Conservation (phyloP, 2,888 invertebrate genomes). For the Cephus nigrinus region DNA sequence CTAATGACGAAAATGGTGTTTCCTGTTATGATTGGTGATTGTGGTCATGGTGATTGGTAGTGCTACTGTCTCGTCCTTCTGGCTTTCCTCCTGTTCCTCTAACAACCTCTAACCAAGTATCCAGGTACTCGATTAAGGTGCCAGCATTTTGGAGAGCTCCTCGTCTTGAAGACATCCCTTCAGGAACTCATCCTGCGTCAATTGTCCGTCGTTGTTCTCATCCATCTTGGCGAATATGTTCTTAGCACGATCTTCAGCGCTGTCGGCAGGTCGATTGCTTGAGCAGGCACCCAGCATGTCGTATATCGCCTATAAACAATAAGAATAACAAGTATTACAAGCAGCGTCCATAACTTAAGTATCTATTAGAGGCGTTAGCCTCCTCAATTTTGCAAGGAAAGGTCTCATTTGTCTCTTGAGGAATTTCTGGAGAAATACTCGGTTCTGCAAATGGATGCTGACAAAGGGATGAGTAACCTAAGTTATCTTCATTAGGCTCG, state of each 20-base stretch:
- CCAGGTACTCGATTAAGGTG: constrained; percentile 77
- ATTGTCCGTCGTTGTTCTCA: constrained; percentile 97
- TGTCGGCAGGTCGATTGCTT: constrained; percentile 93
- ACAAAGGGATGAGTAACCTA: not conserved
- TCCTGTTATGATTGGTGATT: not conserved
- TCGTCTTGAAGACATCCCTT: constrained; percentile 98
- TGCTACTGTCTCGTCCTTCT: not conserved
- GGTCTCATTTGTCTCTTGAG: not conserved
- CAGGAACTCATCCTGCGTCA: constrained; percentile 97
- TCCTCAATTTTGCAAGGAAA: not conserved
- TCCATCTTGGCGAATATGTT: constrained; percentile 99
- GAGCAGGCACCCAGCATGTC: constrained; percentile 99
- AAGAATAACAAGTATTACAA: not conserved
- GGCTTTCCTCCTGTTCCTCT: not conserved
- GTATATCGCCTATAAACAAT: constrained; percentile 87
- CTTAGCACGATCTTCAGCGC: constrained; percentile 97
- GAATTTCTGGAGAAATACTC: not conserved
- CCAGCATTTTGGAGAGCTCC: constrained; percentile 93
- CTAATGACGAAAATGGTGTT: not conserved
- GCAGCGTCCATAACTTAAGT: not conserved
- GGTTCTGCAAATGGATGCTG: not conserved
- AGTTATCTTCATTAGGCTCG: not conserved
- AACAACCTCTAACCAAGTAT: not conserved
- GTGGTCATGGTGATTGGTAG: not conserved
- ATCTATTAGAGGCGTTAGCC: not conserved